Percentiles rank a stretch among this genome's conserved stretches.
These are phyloP conservation scores for Tipula lateralis DNA, from an alignment of 2,888 invertebrate species.

Conservation along the genomic window DNA sequence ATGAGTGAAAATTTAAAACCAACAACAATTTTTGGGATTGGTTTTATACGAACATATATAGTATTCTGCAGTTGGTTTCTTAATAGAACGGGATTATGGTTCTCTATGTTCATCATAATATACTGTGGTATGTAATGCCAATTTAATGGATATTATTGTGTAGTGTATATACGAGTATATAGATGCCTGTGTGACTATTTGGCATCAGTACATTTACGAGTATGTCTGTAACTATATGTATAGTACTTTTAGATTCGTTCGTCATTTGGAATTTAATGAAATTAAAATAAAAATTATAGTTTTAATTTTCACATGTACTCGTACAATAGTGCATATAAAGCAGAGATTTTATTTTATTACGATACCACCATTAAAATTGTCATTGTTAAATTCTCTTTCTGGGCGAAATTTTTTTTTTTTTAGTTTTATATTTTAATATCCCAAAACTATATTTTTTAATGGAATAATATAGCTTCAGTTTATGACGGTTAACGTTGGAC, in stretches of 20 bases:
- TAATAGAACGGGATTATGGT: not conserved
- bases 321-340: not conserved
- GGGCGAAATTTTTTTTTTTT: not conserved
- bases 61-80: not conserved
- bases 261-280: not conserved
- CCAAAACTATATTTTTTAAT: not conserved
- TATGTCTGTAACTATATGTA: not conserved
- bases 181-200: not conserved
- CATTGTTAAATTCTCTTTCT: not conserved
- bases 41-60: not conserved
- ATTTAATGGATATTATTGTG: not conserved
- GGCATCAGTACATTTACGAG: not conserved
- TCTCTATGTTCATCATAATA: not conserved
- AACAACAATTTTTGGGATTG: not conserved
- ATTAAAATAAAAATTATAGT: not conserved
- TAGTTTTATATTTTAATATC: not conserved
- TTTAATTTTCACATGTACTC: not conserved
- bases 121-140: not conserved
- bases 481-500: not conserved
- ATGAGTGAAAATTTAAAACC: not conserved
- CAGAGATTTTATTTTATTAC: not conserved
- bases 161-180: not conserved
- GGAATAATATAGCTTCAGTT: not conserved
- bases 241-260: not conserved
- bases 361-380: not conserved